Percentiles rank a stretch among this genome's conserved stretches.
phyloP scores from a whole-genome alignment of 2,888 invertebrate genomes.

The Caenorhabditis japonica region DNA sequence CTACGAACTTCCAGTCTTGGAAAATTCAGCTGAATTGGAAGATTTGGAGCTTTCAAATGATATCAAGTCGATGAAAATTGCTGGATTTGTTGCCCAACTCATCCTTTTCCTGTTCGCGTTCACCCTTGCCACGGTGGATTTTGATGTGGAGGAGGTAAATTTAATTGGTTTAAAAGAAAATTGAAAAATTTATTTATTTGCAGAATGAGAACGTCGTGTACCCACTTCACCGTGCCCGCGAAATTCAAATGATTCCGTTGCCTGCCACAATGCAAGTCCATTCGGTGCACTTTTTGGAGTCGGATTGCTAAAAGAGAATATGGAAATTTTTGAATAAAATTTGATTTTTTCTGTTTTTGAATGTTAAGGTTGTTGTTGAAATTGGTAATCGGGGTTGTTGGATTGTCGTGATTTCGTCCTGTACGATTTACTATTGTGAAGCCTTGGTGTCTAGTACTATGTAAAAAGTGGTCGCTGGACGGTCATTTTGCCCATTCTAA shows the following conservation, averaged over 20 bases:
- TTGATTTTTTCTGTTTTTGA: too few species aligned
- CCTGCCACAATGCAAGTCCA: slow-evolving; percentile 8
- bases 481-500: too few species aligned
- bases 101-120: slow-evolving; percentile 21
- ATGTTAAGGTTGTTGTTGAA: too few species aligned
- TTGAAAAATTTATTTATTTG: not conserved
- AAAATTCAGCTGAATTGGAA: not conserved
- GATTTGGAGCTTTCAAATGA: slow-evolving; percentile 6
- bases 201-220: not conserved
- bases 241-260: slow-evolving; percentile 23
- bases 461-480: too few species aligned
- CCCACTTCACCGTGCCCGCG: slow-evolving; percentile 17
- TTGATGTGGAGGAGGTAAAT: not conserved
- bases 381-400: too few species aligned
- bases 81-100: slow-evolving; percentile 29
- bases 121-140: slow-evolving; percentile 16
- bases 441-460: too few species aligned
- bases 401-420: too few species aligned
- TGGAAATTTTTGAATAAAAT: too few species aligned
- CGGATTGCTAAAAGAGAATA: slow-evolving; percentile 25
- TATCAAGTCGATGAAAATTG: slow-evolving; percentile 12
- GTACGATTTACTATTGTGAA: too few species aligned
- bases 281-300: not conserved
- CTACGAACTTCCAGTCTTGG: too few species aligned
- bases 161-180: not conserved